Evolutionary conservation across 2,888 invertebrate genomes (phyloP).

Genomic region (Phaonia tiefii): DNA sequence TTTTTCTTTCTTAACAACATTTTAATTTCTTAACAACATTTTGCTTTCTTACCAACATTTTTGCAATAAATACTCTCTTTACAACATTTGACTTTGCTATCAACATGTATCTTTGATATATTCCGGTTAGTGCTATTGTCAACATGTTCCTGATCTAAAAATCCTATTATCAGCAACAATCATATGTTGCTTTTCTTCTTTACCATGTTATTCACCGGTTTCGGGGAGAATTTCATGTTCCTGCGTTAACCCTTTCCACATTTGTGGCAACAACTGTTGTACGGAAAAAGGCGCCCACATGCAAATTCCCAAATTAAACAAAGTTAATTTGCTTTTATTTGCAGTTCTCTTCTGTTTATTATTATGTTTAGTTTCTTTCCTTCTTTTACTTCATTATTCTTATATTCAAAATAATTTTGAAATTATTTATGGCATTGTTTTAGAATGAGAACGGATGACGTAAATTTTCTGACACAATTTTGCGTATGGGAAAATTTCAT

Average conservation of each 20-base stretch:
- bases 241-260: neutral
- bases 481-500: neutral
- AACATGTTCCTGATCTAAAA: slow-evolving; percentile 14
- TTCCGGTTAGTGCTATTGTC: too few species aligned
- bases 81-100: too few species aligned
- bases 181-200: slow-evolving; percentile 41
- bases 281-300: slow-evolving; percentile 19
- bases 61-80: too few species aligned
- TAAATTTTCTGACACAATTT: slow-evolving; percentile 58
- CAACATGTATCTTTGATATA: too few species aligned
- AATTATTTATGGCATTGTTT: slow-evolving; percentile 30
- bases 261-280: slow-evolving; percentile 1
- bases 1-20: too few species aligned
- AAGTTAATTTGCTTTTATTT: neutral
- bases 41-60: too few species aligned
- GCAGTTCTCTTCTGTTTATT: slow-evolving; percentile 6
- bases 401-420: slow-evolving; percentile 43
- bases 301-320: neutral
- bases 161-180: slow-evolving; percentile 5
- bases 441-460: slow-evolving; percentile 49
- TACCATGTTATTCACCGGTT: neutral
- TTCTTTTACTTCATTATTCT: slow-evolving; percentile 19
- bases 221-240: slow-evolving; percentile 39
- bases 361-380: neutral
- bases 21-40: too few species aligned